A percentile compares a stretch with the other conserved stretches of the same genome.
Evolutionary conservation across 1,140 invertebrate species (phyloP).

Genomic region (Semibalanus balanoides): DNA sequence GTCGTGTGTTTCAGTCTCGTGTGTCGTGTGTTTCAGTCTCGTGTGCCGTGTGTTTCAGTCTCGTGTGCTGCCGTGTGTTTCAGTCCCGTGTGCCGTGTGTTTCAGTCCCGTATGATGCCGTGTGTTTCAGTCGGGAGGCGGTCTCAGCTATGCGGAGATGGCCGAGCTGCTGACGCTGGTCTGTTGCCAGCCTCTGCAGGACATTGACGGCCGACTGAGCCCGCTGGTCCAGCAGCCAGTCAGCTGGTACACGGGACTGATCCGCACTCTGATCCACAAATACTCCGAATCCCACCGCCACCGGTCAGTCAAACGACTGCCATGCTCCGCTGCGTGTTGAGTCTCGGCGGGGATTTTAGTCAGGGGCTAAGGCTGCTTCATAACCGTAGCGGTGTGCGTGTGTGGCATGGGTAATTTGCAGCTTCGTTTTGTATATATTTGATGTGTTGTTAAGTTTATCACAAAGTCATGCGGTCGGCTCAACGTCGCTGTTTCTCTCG

Average conservation of each 20-base stretch:
- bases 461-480: no score
- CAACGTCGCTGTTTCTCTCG: no score
- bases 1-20: no score
- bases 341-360: no score
- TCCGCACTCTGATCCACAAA: constrained; percentile 45
- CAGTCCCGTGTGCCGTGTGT: no score
- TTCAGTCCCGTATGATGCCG: not conserved
- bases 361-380: no score
- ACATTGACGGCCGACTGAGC: constrained; percentile 42
- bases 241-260: constrained; percentile 48
- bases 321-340: no score
- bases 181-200: constrained; percentile 39
- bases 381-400: no score
- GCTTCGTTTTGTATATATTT: no score
- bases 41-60: not conserved
- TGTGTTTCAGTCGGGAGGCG: constrained; percentile 19
- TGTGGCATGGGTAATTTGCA: no score
- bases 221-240: constrained; percentile 47
- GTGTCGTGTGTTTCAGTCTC: not conserved
- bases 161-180: constrained; percentile 47
- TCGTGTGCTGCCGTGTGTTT: not conserved
- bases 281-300: constrained; percentile 47
- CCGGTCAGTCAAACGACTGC: no score
- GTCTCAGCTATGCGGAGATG: constrained; percentile 47
- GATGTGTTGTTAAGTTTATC: no score